Evolutionary conservation across 2,797 vertebrate genomes (phyloP).

Genomic region (Carduelis carduelis): DNA sequence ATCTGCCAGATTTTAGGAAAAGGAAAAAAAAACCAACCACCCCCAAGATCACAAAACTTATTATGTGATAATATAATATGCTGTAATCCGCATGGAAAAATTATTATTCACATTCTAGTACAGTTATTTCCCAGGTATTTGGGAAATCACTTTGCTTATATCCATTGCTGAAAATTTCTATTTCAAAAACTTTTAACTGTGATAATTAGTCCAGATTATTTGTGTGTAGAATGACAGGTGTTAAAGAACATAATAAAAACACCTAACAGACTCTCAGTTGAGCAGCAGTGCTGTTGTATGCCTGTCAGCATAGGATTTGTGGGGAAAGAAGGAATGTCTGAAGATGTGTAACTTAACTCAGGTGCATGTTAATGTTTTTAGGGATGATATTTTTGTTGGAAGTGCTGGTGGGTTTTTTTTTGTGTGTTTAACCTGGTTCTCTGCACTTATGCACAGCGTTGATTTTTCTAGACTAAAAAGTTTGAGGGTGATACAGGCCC

Average conservation of each 20-base stretch:
- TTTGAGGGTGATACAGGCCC: background rate
- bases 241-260: background rate
- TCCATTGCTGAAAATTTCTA: background rate
- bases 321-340: background rate
- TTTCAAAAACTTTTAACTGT: background rate
- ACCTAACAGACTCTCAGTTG: background rate
- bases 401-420: background rate
- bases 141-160: background rate
- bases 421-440: background rate
- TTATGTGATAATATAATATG: background rate
- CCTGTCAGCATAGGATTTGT: fast-evolving
- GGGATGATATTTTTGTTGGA: background rate
- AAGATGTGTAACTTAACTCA: background rate
- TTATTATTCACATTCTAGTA: background rate
- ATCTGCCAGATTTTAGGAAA: background rate
- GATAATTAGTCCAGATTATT: background rate
- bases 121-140: background rate
- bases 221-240: background rate
- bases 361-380: background rate
- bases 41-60: background rate
- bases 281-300: background rate
- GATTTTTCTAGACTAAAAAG: background rate
- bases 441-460: background rate
- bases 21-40: fast-evolving
- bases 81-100: background rate